Evolutionary conservation across 1,140 invertebrate species (phyloP).

Genomic region (Zaprionus taronus): DNA sequence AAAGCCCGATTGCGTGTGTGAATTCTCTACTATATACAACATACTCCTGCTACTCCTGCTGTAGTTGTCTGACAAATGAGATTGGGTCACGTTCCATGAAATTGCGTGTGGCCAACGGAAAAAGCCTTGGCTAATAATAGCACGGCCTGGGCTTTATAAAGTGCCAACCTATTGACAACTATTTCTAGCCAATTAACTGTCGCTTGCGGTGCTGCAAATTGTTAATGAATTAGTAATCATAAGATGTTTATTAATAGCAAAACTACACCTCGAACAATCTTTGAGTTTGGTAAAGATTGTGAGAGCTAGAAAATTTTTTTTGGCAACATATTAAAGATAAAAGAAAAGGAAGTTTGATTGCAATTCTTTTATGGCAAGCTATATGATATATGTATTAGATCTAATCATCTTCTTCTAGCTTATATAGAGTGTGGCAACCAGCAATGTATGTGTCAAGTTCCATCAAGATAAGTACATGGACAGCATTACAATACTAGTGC

Average conservation of each 20-base stretch:
- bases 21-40: constrained; percentile 1
- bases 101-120: constrained; percentile 13
- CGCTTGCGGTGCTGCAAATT: not conserved
- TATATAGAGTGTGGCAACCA: too few species aligned
- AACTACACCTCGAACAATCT: too few species aligned
- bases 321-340: too few species aligned
- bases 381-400: too few species aligned
- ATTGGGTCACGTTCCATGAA: constrained; percentile 59
- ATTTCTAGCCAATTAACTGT: constrained; percentile 5
- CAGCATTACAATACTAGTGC: too few species aligned
- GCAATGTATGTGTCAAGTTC: too few species aligned
- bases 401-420: too few species aligned
- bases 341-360: too few species aligned
- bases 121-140: constrained; percentile 12
- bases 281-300: too few species aligned
- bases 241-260: not conserved
- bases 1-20: constrained; percentile 6
- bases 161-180: constrained; percentile 14
- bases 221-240: not conserved
- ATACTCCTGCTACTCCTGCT: not conserved
- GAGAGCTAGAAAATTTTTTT: too few species aligned
- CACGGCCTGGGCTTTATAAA: not conserved
- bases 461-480: too few species aligned
- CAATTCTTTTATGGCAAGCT: too few species aligned
- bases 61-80: constrained; percentile 37